These are phyloP conservation scores for Plutomurus gul DNA, from an alignment of 1,140 invertebrate species.

Conservation along the genomic window DNA sequence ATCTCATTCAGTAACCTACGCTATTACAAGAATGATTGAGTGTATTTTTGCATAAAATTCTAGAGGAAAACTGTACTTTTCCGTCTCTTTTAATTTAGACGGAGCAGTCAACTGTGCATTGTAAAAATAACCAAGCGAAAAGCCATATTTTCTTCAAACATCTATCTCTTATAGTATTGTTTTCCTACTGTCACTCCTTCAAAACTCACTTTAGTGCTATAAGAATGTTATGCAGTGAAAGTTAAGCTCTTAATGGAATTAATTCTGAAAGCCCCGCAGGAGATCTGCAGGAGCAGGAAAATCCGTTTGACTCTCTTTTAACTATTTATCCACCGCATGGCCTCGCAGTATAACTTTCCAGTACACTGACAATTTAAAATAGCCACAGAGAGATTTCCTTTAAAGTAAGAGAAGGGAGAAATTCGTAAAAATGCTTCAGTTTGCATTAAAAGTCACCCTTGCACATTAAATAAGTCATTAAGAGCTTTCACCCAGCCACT, in stretches of 20 bases:
- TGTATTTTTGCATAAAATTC: background rate
- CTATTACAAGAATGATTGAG: too few species aligned
- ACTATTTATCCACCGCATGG: background rate
- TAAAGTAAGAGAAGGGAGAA: background rate
- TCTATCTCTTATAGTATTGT: background rate
- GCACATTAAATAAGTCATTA: conserved; percentile 27
- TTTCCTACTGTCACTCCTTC: too few species aligned
- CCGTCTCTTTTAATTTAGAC: too few species aligned
- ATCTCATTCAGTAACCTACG: too few species aligned
- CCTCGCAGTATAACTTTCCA: background rate
- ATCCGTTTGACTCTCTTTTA: background rate
- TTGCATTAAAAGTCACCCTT: conserved; percentile 22
- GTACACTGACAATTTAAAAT: background rate
- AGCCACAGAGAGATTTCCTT: background rate
- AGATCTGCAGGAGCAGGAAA: background rate
- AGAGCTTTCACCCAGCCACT: background rate
- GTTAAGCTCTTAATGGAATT: conserved; percentile 21
- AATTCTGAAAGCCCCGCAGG: background rate
- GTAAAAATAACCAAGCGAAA: background rate
- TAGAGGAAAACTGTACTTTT: too few species aligned
- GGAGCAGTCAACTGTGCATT: background rate
- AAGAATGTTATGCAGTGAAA: background rate
- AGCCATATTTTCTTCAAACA: background rate
- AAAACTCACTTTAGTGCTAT: too few species aligned
- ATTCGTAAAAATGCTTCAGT: background rate